Percentiles rank a stretch among this genome's conserved stretches.
Conservation (phyloP, 2,888 invertebrate species). For the Noctua comes region DNA sequence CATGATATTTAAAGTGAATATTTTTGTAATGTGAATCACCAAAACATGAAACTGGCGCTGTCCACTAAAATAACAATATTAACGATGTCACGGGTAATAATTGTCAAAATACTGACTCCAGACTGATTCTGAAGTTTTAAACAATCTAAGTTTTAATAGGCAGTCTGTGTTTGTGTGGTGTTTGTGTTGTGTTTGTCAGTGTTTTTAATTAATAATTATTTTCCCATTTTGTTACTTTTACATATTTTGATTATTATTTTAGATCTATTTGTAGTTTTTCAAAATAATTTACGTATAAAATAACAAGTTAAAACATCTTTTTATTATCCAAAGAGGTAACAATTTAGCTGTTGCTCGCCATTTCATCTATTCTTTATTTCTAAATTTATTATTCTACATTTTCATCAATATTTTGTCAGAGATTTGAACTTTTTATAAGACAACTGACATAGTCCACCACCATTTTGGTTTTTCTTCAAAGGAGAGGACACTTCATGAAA, state of each 20-base stretch:
- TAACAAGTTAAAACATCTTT: not conserved
- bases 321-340: no score
- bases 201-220: not conserved
- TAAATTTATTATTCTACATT: no score
- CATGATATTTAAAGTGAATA: not conserved
- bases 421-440: no score
- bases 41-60: not conserved
- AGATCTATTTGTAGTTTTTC: not conserved
- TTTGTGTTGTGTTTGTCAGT: no score
- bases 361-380: no score
- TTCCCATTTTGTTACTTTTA: not conserved
- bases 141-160: not conserved
- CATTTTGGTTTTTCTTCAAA: no score
- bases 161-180: no score
- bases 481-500: not conserved
- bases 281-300: no score
- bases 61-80: slow-evolving; percentile 16
- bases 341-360: no score
- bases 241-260: not conserved
- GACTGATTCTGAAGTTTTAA: not conserved
- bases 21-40: slow-evolving; percentile 17
- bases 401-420: no score
- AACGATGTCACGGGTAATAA: slow-evolving; percentile 4
- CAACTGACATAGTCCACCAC: no score
- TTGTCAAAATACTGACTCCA: not conserved